phyloP scores from a whole-genome alignment of 2,797 vertebrate genomes.

The Vespertilio murinus region DNA sequence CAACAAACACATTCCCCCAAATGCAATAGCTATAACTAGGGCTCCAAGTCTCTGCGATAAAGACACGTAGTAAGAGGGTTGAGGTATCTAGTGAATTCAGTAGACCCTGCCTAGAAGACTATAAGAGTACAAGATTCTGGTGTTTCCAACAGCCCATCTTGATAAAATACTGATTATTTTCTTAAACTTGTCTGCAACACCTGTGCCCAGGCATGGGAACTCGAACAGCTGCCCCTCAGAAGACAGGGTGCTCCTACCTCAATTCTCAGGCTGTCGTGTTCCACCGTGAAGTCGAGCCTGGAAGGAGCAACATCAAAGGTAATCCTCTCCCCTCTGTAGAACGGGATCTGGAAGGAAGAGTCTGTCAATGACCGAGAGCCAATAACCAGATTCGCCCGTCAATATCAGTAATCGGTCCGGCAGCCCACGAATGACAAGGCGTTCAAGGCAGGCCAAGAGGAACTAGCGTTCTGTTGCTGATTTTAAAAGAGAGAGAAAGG shows the following conservation, averaged over 20 bases:
- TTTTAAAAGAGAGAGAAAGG: neutral
- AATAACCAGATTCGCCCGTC: neutral
- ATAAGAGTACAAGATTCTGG: neutral
- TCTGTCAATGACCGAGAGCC: neutral
- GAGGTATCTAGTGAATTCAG: neutral
- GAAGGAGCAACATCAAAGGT: slow-evolving; percentile 98
- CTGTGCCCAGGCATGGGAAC: neutral
- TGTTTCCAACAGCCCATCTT: neutral
- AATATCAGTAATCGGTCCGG: neutral
- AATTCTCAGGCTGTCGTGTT: slow-evolving; percentile 93
- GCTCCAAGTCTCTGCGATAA: neutral
- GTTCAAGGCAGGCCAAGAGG: neutral
- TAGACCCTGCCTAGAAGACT: no score
- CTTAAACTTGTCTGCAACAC: neutral
- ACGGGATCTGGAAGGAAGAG: slow-evolving; percentile 90
- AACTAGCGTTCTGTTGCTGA: rapidly evolving
- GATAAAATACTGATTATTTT: neutral
- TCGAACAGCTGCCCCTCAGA: neutral
- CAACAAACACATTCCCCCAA: neutral
- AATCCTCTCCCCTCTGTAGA: slow-evolving; percentile 97
- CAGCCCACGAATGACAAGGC: neutral
- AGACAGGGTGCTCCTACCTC: slow-evolving; percentile 85
- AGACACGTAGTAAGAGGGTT: rapidly evolving
- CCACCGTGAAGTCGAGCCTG: slow-evolving; percentile 92
- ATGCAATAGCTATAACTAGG: neutral